Evolutionary conservation across 2,113 vertebrate genomes (phyloP).

Genomic region (Climacteris rufus): DNA sequence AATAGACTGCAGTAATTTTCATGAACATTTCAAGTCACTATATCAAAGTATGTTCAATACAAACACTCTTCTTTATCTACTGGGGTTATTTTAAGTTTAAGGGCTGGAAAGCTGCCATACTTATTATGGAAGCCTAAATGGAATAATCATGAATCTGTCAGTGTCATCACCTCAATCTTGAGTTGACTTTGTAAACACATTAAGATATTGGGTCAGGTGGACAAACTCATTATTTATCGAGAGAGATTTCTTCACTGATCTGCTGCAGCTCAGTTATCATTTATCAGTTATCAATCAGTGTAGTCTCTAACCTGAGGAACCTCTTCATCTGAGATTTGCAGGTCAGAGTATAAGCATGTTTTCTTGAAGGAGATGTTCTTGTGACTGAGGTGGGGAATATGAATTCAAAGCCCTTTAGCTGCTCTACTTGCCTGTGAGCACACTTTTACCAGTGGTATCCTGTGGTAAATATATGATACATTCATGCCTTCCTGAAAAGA

Average conservation of each 20-base stretch:
- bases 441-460: neutral
- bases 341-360: neutral
- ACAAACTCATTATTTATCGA: neutral
- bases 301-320: neutral
- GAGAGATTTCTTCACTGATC: neutral
- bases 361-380: neutral
- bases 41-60: neutral
- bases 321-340: neutral
- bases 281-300: rapidly evolving
- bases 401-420: neutral
- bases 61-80: neutral
- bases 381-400: neutral
- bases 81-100: neutral
- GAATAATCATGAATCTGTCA: neutral
- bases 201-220: neutral
- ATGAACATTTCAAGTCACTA: neutral
- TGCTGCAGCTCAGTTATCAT: neutral
- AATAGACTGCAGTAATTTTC: neutral
- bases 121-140: neutral
- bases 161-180: neutral
- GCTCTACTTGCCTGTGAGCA: neutral
- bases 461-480: neutral
- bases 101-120: neutral
- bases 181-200: neutral
- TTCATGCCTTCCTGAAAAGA: neutral